These are phyloP conservation scores for Cerastis leucographa DNA, from an alignment of 2,888 invertebrate species.

Conservation along the genomic window DNA sequence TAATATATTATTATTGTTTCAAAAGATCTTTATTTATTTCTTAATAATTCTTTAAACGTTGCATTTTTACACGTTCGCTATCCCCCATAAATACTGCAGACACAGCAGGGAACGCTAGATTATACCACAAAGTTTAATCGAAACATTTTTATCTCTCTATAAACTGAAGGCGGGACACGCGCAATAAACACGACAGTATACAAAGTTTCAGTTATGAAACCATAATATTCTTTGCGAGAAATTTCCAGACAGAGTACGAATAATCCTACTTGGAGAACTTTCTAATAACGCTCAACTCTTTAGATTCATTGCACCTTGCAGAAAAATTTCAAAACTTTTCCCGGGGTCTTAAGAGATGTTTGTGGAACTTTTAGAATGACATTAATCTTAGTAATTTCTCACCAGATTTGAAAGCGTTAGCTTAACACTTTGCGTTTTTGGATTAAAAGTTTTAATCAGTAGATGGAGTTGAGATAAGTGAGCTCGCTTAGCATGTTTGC, in stretches of 20 bases:
- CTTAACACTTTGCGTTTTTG: constrained; percentile 70
- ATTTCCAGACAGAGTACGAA: constrained; percentile 74
- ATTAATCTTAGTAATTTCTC: constrained; percentile 82
- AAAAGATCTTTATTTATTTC: not conserved
- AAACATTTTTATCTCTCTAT: constrained; percentile 63
- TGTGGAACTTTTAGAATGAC: constrained; percentile 82
- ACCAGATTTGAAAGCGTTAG: constrained; percentile 74
- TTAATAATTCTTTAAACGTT: not conserved
- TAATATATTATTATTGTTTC: not conserved
- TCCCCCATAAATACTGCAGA: constrained; percentile 17
- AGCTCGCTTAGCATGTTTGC: constrained; percentile 50
- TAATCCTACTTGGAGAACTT: constrained; percentile 83
- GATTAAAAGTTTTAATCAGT: constrained; percentile 65
- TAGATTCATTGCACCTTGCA: constrained; percentile 87
- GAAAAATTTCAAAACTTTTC: constrained; percentile 82
- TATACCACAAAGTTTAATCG: constrained; percentile 58
- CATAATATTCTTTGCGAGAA: constrained; percentile 74
- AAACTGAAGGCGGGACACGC: constrained; percentile 55
- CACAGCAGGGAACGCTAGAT: not conserved
- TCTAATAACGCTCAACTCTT: constrained; percentile 83
- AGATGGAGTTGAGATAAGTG: constrained; percentile 53
- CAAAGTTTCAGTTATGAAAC: constrained; percentile 73
- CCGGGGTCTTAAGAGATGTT: constrained; percentile 78
- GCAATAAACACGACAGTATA: constrained; percentile 66
- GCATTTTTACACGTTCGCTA: constrained; percentile 8